These are phyloP conservation scores for Campopleginae sp. DNA, from an alignment of 2,888 invertebrate species.

Conservation along the genomic window DNA sequence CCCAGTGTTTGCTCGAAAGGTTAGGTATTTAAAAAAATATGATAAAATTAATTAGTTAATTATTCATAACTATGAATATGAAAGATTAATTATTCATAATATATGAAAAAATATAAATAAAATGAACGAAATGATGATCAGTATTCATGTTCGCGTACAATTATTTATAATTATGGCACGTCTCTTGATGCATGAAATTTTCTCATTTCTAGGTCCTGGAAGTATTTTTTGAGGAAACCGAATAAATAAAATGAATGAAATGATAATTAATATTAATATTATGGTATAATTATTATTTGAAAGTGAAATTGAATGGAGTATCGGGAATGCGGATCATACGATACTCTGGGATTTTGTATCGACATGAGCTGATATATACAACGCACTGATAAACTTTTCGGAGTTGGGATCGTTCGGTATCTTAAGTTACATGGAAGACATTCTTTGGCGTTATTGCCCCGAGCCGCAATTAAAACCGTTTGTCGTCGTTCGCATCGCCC, in stretches of 20 bases:
- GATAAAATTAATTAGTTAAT: no score
- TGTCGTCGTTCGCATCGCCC: slow-evolving; percentile 77
- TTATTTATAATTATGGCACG: no score
- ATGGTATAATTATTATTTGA: not conserved
- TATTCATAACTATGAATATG: no score
- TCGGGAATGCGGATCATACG: not conserved
- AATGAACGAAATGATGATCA: not conserved
- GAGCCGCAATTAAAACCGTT: slow-evolving; percentile 79
- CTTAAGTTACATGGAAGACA: slow-evolving; percentile 24
- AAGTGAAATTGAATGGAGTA: not conserved
- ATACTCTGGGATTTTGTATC: not conserved
- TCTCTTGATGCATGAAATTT: no score
- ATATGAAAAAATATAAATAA: no score
- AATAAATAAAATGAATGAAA: not conserved
- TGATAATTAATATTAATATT: not conserved
- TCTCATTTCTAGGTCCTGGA: no score
- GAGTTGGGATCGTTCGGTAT: slow-evolving; percentile 32
- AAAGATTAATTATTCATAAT: no score
- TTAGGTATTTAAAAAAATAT: no score
- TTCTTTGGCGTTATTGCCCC: slow-evolving; percentile 69
- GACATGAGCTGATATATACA: slow-evolving; percentile 1
- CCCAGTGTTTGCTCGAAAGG: no score
- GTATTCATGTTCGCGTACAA: not conserved
- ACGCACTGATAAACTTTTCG: slow-evolving; percentile 33
- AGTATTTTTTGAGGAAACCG: no score